These are phyloP conservation scores for Sphinx pinastri DNA, from an alignment of 2,888 invertebrate genomes.

Conservation along the genomic window DNA sequence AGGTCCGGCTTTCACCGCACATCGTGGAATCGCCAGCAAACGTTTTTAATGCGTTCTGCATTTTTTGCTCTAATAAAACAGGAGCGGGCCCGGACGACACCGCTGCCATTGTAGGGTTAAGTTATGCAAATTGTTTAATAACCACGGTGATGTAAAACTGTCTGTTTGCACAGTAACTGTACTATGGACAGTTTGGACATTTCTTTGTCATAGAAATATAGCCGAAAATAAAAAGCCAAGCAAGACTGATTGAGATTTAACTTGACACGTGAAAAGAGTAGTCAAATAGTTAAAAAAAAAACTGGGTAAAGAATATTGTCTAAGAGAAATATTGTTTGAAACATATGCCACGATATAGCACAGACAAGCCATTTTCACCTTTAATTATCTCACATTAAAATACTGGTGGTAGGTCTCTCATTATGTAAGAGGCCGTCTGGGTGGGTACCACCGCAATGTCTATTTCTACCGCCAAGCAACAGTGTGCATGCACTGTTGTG, in stretches of 20 bases:
- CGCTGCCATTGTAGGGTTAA: slow-evolving; percentile 70
- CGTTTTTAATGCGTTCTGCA: slow-evolving; percentile 54
- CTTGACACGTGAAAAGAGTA: background rate
- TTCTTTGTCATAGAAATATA: background rate
- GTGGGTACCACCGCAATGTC: too few species aligned
- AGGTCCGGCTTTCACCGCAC: slow-evolving; percentile 54
- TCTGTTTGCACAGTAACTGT: slow-evolving; percentile 23
- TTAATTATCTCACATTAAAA: too few species aligned
- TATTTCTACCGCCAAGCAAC: too few species aligned
- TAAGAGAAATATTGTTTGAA: too few species aligned
- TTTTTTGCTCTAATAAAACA: slow-evolving; percentile 77
- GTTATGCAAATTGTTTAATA: slow-evolving; percentile 77
- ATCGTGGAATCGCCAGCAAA: slow-evolving; percentile 55
- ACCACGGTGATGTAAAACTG: slow-evolving; percentile 54
- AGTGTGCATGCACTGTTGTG: too few species aligned
- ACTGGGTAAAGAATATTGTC: too few species aligned
- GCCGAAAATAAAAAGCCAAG: background rate
- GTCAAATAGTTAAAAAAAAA: too few species aligned
- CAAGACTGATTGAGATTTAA: slow-evolving; percentile 4
- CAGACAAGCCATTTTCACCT: too few species aligned
- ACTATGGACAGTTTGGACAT: background rate
- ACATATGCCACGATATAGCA: too few species aligned
- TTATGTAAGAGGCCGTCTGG: too few species aligned
- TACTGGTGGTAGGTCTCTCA: too few species aligned
- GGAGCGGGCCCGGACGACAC: slow-evolving; percentile 53